Base-by-base conservation (phyloP, 2,797 vertebrate genomes). In the Peromyscus melanophrys region DNA sequence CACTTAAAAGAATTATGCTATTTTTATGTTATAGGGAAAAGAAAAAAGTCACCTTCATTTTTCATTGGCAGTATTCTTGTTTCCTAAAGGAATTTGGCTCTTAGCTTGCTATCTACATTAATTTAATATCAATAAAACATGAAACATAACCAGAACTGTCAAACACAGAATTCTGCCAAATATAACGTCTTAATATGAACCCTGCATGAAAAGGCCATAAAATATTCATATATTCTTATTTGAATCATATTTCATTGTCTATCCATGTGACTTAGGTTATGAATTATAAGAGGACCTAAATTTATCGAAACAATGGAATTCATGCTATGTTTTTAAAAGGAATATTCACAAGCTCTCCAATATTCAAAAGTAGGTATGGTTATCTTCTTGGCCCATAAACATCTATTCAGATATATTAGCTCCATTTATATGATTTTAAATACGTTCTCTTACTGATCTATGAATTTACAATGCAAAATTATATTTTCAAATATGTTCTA, bases 171-270 rank as follows among this genome's bases (percentile, higher is more conserved):
- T 92, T 84, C 31, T 93, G 84, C 59, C 88, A 92, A 89, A 90
- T 69, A 67, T 67, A 95, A 92, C 69, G 87, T 90, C 23, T 95
- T 94, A 96, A 65, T 95, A 92, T 89, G 59, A 96, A 21, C 75
- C 63, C 25, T 94, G 13, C 29, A 94, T 65, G 78, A 69, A 97
- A 84, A 83, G 16, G 3, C 17, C 23, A 84, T 96, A 69, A 92
- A 96, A 94, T 92, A 89, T 95, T 87, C 59, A 67, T 89, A 89
- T 92, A 95, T 96, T 89, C 55, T 93, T 94, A 96, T 95, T 89
- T 95, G 91, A 97, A 75, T 89, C 71, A 86, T 89, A 94, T 82
- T 96, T 96, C 37, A 78, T 78, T 81, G 13, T 93, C 67, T 92
- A 69, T 73, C 65, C n/a, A 88, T 82, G 29, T 73, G 43, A 17